Evolutionary conservation across 2,797 vertebrate genomes (phyloP).

Genomic region (Acridotheres tristis): DNA sequence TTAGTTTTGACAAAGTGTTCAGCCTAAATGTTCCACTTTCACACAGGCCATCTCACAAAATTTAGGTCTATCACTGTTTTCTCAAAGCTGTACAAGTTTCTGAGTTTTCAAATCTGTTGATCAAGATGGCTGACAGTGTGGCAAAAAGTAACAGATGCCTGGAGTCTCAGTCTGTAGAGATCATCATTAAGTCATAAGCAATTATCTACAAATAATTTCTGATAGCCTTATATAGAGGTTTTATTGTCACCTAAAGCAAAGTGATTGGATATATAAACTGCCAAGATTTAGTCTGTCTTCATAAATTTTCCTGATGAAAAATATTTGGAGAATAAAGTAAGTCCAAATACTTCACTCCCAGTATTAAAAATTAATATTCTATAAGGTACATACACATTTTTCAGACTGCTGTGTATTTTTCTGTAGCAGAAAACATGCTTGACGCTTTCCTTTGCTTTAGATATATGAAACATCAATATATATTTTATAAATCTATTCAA

Average conservation of each 20-base stretch:
- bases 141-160: conserved; percentile 9
- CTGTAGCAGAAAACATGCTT: background rate
- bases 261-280: background rate
- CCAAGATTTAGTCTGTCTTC: background rate
- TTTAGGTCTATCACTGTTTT: background rate
- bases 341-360: background rate
- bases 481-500: background rate
- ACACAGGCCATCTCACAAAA: background rate
- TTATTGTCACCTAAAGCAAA: background rate
- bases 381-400: background rate
- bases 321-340: background rate
- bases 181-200: background rate
- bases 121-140: background rate
- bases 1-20: background rate
- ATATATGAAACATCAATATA: background rate
- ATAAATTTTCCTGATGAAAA: background rate
- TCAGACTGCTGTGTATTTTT: background rate
- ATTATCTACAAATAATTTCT: conserved; percentile 6
- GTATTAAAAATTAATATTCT: background rate
- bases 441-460: background rate
- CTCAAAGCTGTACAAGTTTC: background rate
- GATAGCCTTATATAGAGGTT: background rate
- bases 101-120: conserved; percentile 24
- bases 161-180: background rate
- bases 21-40: background rate